Evolutionary conservation across 2,888 invertebrate species (phyloP), one percentile per base, ranked within the genome.

Genomic region (Yponomeuta plumbellus): DNA sequence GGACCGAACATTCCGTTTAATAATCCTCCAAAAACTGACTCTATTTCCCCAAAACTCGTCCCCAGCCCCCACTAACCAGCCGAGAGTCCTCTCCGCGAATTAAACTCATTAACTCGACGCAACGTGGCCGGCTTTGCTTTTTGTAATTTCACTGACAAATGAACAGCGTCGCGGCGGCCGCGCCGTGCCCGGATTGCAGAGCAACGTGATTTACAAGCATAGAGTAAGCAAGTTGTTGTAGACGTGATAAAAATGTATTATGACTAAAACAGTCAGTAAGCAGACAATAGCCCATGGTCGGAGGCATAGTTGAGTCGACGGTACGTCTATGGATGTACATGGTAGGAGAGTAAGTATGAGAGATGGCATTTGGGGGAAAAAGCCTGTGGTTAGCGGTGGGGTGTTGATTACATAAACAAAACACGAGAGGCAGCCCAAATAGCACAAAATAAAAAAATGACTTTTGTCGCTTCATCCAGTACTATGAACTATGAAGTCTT

Each of bases 81-180:
- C 34, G 6, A 52, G 17, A 52, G 44, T 52, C 44, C 44, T 44
- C 44, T 17, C 44, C 44, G 17, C 44, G 17, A 83, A 84, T 86
- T 85, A 82, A 85, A 85, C 81, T 86, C 82, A 80, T 84, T 81
- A 82, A 52, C 17, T 52, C 59, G 59, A 11, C 21, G 59, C 59
- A 22, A 59, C 59, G 23, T 59, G 59, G 59, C 23, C 20, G 59
- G 44, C 44, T 52, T 21, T 78, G 84, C 86, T 85, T 88, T 88
- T 88, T 87, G 86, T 85, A 84, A 84, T 83, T 81, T 75, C 81
- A 77, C 77, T 86, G 85, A 86, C 85, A 87, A 87, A 87, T 87
- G 84, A 86, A 87, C 85, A 84, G 75, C 78, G 73, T n/a, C 62
- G 20, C 39, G n/a, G n/a, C 34, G 11, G 52, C 22, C 17, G 65